Evolutionary conservation across 2,113 vertebrate genomes (phyloP), one percentile per base, ranked within the genome.

Genomic region (Poeciliopsis prolifica): DNA sequence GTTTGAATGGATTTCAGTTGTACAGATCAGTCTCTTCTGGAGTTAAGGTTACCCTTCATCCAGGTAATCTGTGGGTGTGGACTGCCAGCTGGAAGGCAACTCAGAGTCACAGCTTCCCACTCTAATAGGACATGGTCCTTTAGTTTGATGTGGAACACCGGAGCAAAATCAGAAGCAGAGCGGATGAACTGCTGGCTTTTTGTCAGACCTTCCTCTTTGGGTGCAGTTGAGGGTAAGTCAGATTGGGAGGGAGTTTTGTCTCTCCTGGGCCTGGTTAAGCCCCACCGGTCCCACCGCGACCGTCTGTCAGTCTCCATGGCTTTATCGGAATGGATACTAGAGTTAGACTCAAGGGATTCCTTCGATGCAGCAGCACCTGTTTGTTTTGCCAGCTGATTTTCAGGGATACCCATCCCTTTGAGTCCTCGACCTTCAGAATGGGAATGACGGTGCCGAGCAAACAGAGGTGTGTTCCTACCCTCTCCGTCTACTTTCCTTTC

Each of bases 121-220:
- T 99, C 98, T 75, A 98, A 82, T 79, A 98, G 88, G 92, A 97
- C 89, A 85, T 96, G 96, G 92, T 99, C 97, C 91, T 95, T 97
- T 83, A 99, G 92, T 80, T 98, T 97, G 91, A 99, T 97, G 89
- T 98, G 97, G 93, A 99, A 99, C 82, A 98, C 88, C 0, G 98
- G 97, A 54, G 96, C 96, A 22, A 98, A 99, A 82, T 99, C 97
- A 88, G 97, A 98, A 40, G 96, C 94, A 0, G 95, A 94, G 79
- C 92, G 95, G 0, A 90, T 65, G 0, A 95, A 96, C 5, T 90
- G 91, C 68, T 93, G 92, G 77, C 84, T 81, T 1, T 90, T n/a
- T 0, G 89, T n/a, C 0, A 74, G 40, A n/a, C 86, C 91, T 26
- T 96, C 96, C 31, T 96, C 96, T 75, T 70, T 86, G 72, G 89